Conservation (phyloP, 2,797 vertebrate species). For the Gymnoscopelus microlampas region DNA sequence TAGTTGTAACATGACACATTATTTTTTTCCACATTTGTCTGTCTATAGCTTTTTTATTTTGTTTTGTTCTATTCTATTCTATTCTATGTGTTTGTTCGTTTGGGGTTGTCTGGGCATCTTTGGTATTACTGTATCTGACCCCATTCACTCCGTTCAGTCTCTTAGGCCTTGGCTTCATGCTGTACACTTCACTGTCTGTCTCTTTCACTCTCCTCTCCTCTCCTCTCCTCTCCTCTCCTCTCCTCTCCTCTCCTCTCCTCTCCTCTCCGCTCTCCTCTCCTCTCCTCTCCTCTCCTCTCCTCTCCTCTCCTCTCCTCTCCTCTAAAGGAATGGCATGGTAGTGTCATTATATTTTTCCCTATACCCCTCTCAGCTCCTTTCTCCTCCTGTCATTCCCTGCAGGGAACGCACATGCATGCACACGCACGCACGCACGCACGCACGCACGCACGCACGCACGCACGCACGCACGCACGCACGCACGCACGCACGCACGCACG, state of each 20-base stretch:
- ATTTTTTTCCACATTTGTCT: constrained; percentile 53
- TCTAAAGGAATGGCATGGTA: background rate
- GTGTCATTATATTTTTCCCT: constrained; percentile 1
- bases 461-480: background rate
- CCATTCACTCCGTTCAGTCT: background rate
- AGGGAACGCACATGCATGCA: background rate
- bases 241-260: background rate
- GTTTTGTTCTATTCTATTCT: constrained; percentile 33
- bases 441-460: constrained; percentile 18
- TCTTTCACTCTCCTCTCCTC: background rate
- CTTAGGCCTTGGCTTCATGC: background rate
- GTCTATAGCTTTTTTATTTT: constrained; percentile 12
- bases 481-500: constrained; percentile 13
- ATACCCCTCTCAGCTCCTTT: background rate
- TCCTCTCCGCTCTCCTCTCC: background rate
- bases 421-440: background rate
- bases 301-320: background rate
- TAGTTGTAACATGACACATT: constrained; percentile 40
- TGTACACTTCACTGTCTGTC: background rate
- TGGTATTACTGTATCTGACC: constrained; percentile 30
- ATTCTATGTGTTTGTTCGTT: constrained; percentile 49
- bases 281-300: background rate
- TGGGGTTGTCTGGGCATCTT: constrained; percentile 22
- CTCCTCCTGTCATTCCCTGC: background rate
- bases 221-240: background rate